These are phyloP conservation scores for Calephelis perditalis DNA, from an alignment of 2,888 invertebrate genomes.

Conservation along the genomic window DNA sequence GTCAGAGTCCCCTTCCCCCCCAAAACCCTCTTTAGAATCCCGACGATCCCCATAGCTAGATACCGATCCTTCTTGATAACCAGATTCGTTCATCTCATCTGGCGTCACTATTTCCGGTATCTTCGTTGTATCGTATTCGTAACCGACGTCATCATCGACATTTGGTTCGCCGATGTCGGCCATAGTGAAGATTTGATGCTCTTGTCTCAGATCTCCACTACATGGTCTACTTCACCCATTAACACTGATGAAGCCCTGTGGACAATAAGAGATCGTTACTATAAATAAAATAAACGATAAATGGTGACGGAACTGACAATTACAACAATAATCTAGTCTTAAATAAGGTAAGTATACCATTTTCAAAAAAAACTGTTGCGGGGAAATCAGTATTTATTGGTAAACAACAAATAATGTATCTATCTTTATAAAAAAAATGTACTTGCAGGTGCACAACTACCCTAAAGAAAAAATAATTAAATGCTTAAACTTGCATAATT, in stretches of 20 bases:
- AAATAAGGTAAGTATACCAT: too few relatives aligned
- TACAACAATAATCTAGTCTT: too few relatives aligned
- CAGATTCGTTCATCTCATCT: constrained; percentile 70
- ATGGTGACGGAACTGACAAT: too few relatives aligned
- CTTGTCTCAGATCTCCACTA: constrained; percentile 53
- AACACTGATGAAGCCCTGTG: constrained; percentile 56
- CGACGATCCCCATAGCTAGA: constrained; percentile 64
- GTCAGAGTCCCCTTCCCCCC: constrained; percentile 69
- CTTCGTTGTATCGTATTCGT: constrained; percentile 58
- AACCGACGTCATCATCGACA: constrained; percentile 59
- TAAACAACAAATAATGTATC: too few relatives aligned
- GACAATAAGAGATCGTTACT: constrained; percentile 15
- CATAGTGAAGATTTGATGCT: constrained; percentile 42
- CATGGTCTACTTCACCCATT: constrained; percentile 52
- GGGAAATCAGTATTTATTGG: too few relatives aligned
- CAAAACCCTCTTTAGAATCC: constrained; percentile 66
- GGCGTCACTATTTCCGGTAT: constrained; percentile 68
- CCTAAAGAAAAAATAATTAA: too few relatives aligned
- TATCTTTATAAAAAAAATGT: too few relatives aligned
- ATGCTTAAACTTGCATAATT: too few relatives aligned
- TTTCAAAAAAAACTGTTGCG: too few relatives aligned
- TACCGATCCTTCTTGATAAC: constrained; percentile 69
- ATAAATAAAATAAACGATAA: not conserved
- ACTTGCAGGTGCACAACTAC: too few relatives aligned
- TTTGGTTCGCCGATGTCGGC: constrained; percentile 55